phyloP scores from a whole-genome alignment of 2,113 vertebrate species.

The Phoenicopterus ruber region DNA sequence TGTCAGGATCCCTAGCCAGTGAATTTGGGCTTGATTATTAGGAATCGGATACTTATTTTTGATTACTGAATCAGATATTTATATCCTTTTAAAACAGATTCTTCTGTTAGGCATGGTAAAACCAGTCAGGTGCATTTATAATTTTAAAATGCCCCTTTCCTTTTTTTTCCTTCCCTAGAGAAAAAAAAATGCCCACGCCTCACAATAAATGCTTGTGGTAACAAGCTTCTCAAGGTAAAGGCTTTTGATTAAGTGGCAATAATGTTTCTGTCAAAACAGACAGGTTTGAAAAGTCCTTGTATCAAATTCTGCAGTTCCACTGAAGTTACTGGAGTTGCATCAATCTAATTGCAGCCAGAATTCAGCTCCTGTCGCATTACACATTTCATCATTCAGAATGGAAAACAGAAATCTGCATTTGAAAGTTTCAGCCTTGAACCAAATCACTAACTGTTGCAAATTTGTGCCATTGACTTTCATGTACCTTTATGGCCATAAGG shows the following conservation, averaged over 20 bases:
- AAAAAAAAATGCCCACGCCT: background rate
- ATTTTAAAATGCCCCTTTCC: background rate
- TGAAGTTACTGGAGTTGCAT: background rate
- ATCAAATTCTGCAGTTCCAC: background rate
- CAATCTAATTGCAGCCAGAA: background rate
- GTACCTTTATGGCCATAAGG: background rate
- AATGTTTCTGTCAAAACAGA: background rate
- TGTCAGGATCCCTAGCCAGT: background rate
- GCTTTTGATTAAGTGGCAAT: background rate
- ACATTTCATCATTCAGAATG: background rate
- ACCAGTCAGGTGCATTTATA: background rate
- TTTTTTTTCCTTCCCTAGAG: background rate
- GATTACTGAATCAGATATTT: background rate
- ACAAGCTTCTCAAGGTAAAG: background rate
- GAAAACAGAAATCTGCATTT: slow-evolving; percentile 32
- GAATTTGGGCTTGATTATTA: background rate
- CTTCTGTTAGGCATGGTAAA: background rate
- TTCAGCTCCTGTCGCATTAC: background rate
- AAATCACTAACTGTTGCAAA: slow-evolving; percentile 16
- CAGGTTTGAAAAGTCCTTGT: background rate
- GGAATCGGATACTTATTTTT: background rate
- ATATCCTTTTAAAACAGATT: background rate
- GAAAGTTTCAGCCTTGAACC: background rate
- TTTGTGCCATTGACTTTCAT: slow-evolving; percentile 15
- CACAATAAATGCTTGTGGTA: background rate